Evolutionary conservation across 2,888 invertebrate genomes (phyloP), one percentile per base, ranked within the genome.

Genomic region (Diarsia rubi): DNA sequence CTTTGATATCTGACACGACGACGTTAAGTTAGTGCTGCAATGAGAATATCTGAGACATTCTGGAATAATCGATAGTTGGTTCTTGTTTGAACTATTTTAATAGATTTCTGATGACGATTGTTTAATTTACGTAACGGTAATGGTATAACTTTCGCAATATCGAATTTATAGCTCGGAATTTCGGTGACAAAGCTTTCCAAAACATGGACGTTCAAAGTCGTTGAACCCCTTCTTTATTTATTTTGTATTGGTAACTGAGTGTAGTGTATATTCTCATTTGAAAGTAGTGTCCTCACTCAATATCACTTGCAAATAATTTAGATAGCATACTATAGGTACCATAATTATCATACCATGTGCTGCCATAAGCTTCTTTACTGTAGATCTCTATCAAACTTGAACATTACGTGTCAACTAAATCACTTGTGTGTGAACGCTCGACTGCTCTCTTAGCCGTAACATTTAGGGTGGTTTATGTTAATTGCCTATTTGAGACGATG

Each of bases 401-500:
- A 65, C 21, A 31, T 54, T 49, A 62, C n/a, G 8, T 19, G 24
- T 49, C 37, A 63, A 52, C 19, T 66, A 63, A 59, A 69, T 73
- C 52, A 60, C 52, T 52, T 21, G 47, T 47, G 37, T 45, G 57
- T 57, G 57, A 54, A 73, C 47, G 64, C 24, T 80, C 27, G 27
- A 57, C 62, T 57, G 42, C 19, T 59, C 19, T 31, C 54, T 45
- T 68, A 78, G 54, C 71, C 64, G 73, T 79, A 16, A 81, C 82
- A 75, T 82, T 82, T 67, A 45, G 49, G 68, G 72, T 64, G 62
- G 78, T 84, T 79, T 80, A 87, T 83, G 80, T 78, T 83, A 84
- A 84, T 83, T 68, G 64, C 64, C 64, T 71, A 67, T 69, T 57
- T 52, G 12, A 52, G 65, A n/a, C 52, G 66, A 16, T 45, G 63